Base-by-base conservation (phyloP, 2,113 vertebrate genomes). In the Hymenochirus boettgeri region DNA sequence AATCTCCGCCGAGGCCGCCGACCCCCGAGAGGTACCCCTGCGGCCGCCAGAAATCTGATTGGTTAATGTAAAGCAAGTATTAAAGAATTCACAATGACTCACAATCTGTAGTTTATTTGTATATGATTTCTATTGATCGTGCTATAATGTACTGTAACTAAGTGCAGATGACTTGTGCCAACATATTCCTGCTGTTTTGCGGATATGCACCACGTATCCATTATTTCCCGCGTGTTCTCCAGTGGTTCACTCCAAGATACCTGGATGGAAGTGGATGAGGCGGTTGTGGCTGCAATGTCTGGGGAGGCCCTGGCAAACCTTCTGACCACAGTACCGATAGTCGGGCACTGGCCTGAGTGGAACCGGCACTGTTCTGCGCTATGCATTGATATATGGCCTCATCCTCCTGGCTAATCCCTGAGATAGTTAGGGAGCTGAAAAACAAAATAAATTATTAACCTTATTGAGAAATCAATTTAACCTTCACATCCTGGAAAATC, bases 341-440 rank as follows among this genome's bases (percentile, higher is more conserved):
- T 17, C 94, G 87, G 19, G 96, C 96, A 0, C 96, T 99, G 80
- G 96, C 94, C 74, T 99, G 96, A 0, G 92, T 95, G 47, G 96
- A 99, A 57, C 96, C 96, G 0, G 96, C 96, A 0, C 88, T 98
- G 89, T 99, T 99, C 83, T 98, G 94, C 0, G 96, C 96, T 3
- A 98, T 91, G 13, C 96, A 99, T 74, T 99, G 96, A 84, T 99
- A 99, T 81, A 99, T 98, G 55, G 96, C 96, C 74, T 99, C 96
- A 1, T 99, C 96, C 0, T 92, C 91, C 61, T 90, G 92, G 70
- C 91, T 92, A 13, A 99, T 89, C 61, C 93, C 87, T 0, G 91
- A 90, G 77, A 99, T 95, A 18, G 90, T 94, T 70, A 99, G 81
- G 0, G 96, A 95, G 84, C 96, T 99, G 65, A 0, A 48, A 17